Evolutionary conservation across 2,888 invertebrate species (phyloP).

Genomic region (Orchesella flavescens): DNA sequence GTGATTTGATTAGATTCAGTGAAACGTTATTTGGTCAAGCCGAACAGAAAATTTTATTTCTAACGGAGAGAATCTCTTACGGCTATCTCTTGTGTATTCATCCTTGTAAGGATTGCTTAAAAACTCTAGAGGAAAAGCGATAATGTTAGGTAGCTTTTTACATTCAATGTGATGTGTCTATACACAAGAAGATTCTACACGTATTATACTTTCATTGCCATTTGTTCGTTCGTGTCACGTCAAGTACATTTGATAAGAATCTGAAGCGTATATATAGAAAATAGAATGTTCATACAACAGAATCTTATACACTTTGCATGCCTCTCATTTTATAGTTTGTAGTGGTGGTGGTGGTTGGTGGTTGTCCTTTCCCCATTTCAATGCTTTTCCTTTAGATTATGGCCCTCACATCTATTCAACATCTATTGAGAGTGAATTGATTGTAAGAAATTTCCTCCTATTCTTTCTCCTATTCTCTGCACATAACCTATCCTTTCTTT

Average conservation of each 20-base stretch:
- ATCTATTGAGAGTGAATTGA: not conserved
- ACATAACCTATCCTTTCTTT: slow-evolving; percentile 2
- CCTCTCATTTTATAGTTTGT: not conserved
- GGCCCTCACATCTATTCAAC: not conserved
- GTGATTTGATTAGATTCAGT: slow-evolving; percentile 23
- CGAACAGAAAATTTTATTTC: slow-evolving; percentile 8
- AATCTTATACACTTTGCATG: not conserved
- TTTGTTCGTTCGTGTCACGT: not conserved
- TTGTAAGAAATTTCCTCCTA: not conserved
- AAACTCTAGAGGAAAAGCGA: slow-evolving; percentile 4
- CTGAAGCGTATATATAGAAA: no score
- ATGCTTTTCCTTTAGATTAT: not conserved
- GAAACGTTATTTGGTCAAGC: slow-evolving; percentile 13
- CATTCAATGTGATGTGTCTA: not conserved
- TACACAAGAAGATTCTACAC: not conserved
- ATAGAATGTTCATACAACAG: not conserved
- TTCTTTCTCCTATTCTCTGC: slow-evolving; percentile 4
- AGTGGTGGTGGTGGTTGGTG: not conserved
- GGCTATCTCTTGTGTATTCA: slow-evolving; percentile 20
- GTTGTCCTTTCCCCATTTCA: not conserved
- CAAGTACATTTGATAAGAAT: no score
- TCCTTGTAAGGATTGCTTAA: slow-evolving; percentile 6
- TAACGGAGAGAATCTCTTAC: not conserved
- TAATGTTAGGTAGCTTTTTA: no score
- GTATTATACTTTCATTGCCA: not conserved